Evolutionary conservation across 2,113 vertebrate genomes (phyloP), one percentile per base, ranked within the genome.

Genomic region (Nestor notabilis): DNA sequence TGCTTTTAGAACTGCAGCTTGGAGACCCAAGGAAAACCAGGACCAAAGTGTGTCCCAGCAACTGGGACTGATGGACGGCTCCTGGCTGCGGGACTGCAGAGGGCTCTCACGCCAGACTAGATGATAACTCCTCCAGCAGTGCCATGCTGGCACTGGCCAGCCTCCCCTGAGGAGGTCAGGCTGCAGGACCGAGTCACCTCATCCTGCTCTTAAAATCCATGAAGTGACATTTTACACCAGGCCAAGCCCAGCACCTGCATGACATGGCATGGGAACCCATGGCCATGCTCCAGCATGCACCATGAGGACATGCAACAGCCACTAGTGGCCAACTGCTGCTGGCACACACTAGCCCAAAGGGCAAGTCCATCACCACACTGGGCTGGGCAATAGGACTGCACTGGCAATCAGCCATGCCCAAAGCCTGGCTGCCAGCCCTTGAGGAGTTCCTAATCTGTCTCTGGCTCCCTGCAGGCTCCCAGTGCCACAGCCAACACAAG

Each of bases 201-300:
- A n/a, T 69, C 33, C 53, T 43, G 49, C 25, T 58, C 23, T 77
- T 72, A 86, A 72, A 89, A 63, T 71, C 31, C 11, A 1, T 2
- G 3, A 68, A 71, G 52, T 2, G 5, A 33, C 44, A 41, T 41
- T 81, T 60, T 37, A 46, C n/a, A 53, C 4, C 35, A 52, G 64
- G 4, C 9, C 0, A 0, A 80, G 47, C 2, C 58, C 5, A 7
- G 33, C 29, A 50, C 44, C 61, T 29, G 29, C 19, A 20, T 2
- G 3, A 50, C 50, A 35, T 1, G 9, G 63, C 76, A 35, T 0
- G 1, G 50, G 55, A 78, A 16, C 17, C 18, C 46, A 21, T 14
- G 17, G 55, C 55, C 60, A 10, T 0, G 1, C 41, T 28, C 41
- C 9, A 5, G 35, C 1, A 3, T 16, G 35, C 76, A 46, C 44